A percentile compares a stretch with the other conserved stretches of the same genome.
Conservation (phyloP, 2,113 vertebrate species). For the Sterrhoptilus dennistouni region DNA sequence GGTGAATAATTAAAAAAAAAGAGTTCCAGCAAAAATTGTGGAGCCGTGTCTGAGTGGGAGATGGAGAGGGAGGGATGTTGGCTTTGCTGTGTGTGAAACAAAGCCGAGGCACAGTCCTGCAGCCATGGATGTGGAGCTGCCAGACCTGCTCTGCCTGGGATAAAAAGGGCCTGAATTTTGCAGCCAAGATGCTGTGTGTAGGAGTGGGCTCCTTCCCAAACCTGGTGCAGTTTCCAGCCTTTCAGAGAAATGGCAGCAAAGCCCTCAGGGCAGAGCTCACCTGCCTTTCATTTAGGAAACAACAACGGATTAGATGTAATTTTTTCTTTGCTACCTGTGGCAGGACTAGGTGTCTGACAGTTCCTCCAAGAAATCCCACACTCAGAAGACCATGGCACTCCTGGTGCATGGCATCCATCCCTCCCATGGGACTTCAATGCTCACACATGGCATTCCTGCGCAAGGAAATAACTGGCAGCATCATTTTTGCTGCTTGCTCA, state of each 20-base stretch:
- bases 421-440: not conserved
- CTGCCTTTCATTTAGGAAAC: not conserved
- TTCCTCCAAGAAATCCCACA: not conserved
- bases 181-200: not conserved
- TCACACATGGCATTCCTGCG: rapidly evolving
- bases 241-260: not conserved
- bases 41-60: not conserved
- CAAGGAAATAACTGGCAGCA: not conserved
- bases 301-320: not conserved
- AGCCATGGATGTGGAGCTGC: not conserved
- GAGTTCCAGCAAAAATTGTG: not conserved
- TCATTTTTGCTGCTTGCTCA: not conserved
- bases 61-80: not conserved
- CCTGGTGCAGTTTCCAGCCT: not conserved
- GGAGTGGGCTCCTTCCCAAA: not conserved
- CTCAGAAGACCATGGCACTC: rapidly evolving
- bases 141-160: not conserved
- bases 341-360: not conserved
- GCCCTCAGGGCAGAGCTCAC: not conserved
- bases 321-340: not conserved
- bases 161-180: not conserved
- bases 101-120: not conserved
- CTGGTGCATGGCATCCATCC: rapidly evolving
- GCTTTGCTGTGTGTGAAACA: not conserved
- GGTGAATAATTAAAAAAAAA: not conserved